Evolutionary conservation across 2,113 vertebrate species (phyloP), one percentile per base, ranked within the genome.

Genomic region (Poecilia latipinna): DNA sequence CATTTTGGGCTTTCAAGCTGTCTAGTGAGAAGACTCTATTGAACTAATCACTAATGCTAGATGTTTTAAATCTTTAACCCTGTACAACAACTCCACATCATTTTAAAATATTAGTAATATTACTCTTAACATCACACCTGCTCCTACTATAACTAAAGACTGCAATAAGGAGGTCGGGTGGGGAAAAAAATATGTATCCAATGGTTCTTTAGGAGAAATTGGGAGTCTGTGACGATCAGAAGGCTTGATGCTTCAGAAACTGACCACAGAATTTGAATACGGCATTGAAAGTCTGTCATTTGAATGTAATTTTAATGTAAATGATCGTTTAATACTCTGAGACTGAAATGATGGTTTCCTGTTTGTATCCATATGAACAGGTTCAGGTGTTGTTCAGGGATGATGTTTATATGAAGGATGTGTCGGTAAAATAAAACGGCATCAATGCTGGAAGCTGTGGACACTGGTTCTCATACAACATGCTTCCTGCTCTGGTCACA

Each of bases 291-390:
- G 54, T 61, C 32, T 75, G n/a, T 74, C 12, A 22, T 39, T 66
- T 69, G n/a, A 78, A 65, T 71, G 26, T 60, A 60, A 68, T 42
- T 57, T 64, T 19, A 68, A 63, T 61, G 26, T 12, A 85, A 65
- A 65, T 62, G 12, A 64, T 66, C 71, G 65, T 90, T 90, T 89
- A 86, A 54, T 89, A 88, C 80, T 77, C 42, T 26, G 42, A 61
- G 62, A 76, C 54, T 61, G 75, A 2, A 61, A 48, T 64, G 60
- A 82, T 48, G 65, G 28, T 78, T 75, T 75, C 85, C 79, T 66
- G 13, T 68, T 83, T 68, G 33, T 35, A 66, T 77, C 31, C 68
- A 66, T 13, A 81, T 57, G 71, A 72, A 79, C 24, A 2, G 29
- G 15, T 35, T 74, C 61, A 42, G 82, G 60, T 79, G n/a, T 79